Evolutionary conservation across 2,888 invertebrate genomes (phyloP).

Genomic region (Acanthoscelides obtectus): DNA sequence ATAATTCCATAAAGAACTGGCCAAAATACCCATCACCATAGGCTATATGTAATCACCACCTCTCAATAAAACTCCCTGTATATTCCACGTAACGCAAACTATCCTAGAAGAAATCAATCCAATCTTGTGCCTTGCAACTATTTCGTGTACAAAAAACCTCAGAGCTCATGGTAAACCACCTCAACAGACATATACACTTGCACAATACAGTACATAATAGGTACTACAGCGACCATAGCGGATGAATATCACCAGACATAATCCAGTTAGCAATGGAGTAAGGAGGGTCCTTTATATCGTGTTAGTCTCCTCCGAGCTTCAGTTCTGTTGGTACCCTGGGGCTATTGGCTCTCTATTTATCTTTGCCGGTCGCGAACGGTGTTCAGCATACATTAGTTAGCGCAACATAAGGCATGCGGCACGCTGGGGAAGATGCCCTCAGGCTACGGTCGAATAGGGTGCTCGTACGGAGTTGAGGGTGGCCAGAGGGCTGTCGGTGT

Average conservation of each 20-base stretch:
- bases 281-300: constrained; percentile 44
- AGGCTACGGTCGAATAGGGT: constrained; percentile 36
- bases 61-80: no score
- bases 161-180: no score
- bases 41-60: no score
- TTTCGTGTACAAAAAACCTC: no score
- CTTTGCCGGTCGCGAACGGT: constrained; percentile 41
- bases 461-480: constrained; percentile 41
- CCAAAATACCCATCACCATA: no score
- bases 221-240: constrained; percentile 3
- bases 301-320: constrained; percentile 39
- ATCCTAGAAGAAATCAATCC: no score
- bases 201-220: not conserved
- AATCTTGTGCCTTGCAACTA: no score
- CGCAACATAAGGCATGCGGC: constrained; percentile 43
- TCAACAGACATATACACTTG: not conserved
- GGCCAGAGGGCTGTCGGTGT: not conserved
- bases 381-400: constrained; percentile 42
- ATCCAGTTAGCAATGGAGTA: constrained; percentile 42
- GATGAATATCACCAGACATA: constrained; percentile 38
- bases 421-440: constrained; percentile 25
- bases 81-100: no score
- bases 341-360: constrained; percentile 47
- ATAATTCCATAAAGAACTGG: no score
- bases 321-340: constrained; percentile 27